phyloP scores from a whole-genome alignment of 2,113 vertebrate species.

The Ivindomyrus marchei region DNA sequence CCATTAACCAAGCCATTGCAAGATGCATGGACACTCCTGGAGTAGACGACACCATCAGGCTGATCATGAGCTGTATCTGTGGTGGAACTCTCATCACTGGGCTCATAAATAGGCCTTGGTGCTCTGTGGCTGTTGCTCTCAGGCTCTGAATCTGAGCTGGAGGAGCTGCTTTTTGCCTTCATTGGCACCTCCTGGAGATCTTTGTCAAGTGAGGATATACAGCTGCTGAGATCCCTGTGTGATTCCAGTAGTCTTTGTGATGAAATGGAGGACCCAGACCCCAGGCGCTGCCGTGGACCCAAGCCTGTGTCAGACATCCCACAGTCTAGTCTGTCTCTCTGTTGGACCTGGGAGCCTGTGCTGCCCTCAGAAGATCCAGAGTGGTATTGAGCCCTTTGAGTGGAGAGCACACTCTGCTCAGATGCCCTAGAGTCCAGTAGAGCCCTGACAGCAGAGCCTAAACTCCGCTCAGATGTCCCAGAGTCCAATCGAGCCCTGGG shows the following conservation, averaged over 20 bases:
- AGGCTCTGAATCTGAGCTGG: constrained; percentile 40
- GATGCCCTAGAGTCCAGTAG: constrained; percentile 35
- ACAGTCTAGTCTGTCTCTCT: constrained; percentile 47
- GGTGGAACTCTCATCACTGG: constrained; percentile 17
- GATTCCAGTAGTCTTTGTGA: neutral
- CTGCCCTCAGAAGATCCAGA: constrained; percentile 48
- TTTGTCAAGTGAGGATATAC: constrained; percentile 37
- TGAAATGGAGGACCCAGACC: constrained; percentile 23
- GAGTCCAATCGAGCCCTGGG: constrained; percentile 33
- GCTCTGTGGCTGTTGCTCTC: constrained; percentile 29
- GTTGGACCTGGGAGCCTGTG: constrained; percentile 29
- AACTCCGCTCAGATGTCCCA: constrained; percentile 11
- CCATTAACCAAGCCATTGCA: constrained; percentile 31
- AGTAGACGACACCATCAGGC: constrained; percentile 42
- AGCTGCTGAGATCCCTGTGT: constrained; percentile 35
- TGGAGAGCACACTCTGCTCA: neutral
- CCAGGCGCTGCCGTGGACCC: constrained; percentile 34
- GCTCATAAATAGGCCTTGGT: neutral
- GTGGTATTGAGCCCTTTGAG: constrained; percentile 20
- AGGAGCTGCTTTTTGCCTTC: constrained; percentile 32
- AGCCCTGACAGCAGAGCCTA: neutral
- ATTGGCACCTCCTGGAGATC: constrained; percentile 30
- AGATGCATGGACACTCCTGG: constrained; percentile 28
- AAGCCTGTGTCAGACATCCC: constrained; percentile 42
- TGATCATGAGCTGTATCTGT: constrained; percentile 35